Percentiles rank a stretch among this genome's conserved stretches.
These are phyloP conservation scores for Pachliopta kotzebuea DNA, from an alignment of 2,888 invertebrate species.

Conservation along the genomic window DNA sequence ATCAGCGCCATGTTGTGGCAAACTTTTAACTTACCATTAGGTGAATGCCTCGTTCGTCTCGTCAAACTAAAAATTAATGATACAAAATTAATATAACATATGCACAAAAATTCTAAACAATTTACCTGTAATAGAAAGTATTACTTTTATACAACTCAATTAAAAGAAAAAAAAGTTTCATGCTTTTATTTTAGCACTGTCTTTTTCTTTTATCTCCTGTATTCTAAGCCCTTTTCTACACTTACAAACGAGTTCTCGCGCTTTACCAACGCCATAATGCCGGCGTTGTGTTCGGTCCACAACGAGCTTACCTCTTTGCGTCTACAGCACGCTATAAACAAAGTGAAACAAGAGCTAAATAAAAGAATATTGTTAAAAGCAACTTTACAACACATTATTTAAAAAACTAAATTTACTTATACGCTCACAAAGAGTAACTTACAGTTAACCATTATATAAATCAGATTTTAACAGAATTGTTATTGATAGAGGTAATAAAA, in stretches of 20 bases:
- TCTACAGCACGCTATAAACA: constrained; percentile 27
- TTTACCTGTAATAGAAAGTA: background rate
- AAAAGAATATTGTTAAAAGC: constrained; percentile 29
- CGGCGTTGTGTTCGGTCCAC: constrained; percentile 25
- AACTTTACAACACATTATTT: constrained; percentile 1
- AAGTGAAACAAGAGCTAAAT: constrained; percentile 28
- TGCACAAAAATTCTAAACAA: background rate
- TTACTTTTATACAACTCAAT: background rate
- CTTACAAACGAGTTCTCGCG: constrained; percentile 32
- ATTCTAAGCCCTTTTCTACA: constrained; percentile 38
- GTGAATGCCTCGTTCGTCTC: too few relatives aligned
- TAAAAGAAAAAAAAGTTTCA: background rate
- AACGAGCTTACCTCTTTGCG: constrained; percentile 31
- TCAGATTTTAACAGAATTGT: background rate
- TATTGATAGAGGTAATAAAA: background rate
- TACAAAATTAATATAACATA: background rate
- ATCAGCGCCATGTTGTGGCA: too few relatives aligned
- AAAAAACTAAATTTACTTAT: background rate
- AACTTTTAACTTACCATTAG: too few relatives aligned
- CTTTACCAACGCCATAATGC: constrained; percentile 30
- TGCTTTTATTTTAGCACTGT: constrained; percentile 11
- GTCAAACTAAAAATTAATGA: too few relatives aligned
- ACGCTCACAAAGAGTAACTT: background rate
- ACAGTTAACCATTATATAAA: too few relatives aligned
- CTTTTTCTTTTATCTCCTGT: constrained; percentile 22